Conservation (phyloP, 2,888 invertebrate genomes). For the Nymphalis c-album region DNA sequence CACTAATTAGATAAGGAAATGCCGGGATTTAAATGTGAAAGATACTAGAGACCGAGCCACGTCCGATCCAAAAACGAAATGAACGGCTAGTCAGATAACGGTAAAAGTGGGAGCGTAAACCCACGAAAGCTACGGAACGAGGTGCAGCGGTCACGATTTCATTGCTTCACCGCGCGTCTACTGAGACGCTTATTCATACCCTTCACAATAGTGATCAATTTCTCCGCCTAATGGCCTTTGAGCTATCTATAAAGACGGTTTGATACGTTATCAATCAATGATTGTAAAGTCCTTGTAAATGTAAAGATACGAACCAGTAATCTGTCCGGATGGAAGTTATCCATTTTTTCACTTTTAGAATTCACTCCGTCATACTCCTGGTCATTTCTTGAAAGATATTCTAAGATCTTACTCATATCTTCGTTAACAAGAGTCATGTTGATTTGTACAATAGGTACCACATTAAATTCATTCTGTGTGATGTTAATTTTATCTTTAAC, state of each 20-base stretch:
- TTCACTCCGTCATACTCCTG: conserved; percentile 54
- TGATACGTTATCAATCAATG: conserved; percentile 62
- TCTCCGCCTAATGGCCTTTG: conserved; percentile 42
- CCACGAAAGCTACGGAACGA: conserved; percentile 75
- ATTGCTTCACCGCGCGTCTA: conserved; percentile 69
- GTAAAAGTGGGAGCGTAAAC: conserved; percentile 75
- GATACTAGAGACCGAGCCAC: conserved; percentile 61
- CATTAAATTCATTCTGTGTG: conserved; percentile 47
- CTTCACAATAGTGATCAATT: conserved; percentile 39
- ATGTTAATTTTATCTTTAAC: conserved; percentile 19
- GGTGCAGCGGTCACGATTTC: conserved; percentile 62
- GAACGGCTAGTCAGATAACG: conserved; percentile 68
- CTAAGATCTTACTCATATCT: conserved; percentile 70
- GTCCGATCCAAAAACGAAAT: conserved; percentile 72
- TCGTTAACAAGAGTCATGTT: conserved; percentile 68
- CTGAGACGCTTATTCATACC: conserved; percentile 52
- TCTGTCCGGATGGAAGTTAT: conserved; percentile 63
- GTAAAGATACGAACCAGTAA: conserved; percentile 64
- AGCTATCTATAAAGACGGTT: conserved; percentile 48
- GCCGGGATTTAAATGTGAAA: conserved; percentile 44
- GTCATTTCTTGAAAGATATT: conserved; percentile 66
- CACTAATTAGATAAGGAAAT: conserved; percentile 59
- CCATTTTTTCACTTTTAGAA: conserved; percentile 63
- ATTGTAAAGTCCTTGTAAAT: conserved; percentile 42
- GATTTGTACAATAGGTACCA: conserved; percentile 47